Evolutionary conservation across 2,113 vertebrate species (phyloP).

Genomic region (Corythaixoides concolor): DNA sequence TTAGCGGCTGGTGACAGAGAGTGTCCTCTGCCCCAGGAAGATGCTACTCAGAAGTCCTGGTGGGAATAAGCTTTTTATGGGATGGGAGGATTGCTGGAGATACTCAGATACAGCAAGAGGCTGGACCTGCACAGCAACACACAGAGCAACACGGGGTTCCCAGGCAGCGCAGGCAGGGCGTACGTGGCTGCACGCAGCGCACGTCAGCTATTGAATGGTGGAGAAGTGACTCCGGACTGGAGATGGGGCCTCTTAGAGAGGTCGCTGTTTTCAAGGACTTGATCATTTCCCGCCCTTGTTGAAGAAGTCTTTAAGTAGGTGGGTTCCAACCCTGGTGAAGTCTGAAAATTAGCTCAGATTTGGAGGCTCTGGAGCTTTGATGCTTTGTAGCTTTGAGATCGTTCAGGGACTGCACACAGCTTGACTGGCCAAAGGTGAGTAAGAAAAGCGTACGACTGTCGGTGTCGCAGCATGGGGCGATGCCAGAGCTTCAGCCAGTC

Average conservation of each 20-base stretch:
- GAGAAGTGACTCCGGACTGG: neutral
- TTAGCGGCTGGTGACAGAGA: neutral
- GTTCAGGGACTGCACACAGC: neutral
- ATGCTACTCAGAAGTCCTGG: neutral
- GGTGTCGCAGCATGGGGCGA: rapidly evolving
- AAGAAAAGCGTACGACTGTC: too few species aligned
- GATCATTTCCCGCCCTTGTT: neutral
- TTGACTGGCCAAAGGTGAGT: neutral
- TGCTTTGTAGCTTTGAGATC: neutral
- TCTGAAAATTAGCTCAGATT: neutral
- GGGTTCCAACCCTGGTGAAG: neutral
- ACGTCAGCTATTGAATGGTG: rapidly evolving
- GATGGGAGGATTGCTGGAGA: neutral
- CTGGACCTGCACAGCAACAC: rapidly evolving
- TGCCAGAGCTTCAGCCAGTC: neutral
- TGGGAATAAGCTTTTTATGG: neutral
- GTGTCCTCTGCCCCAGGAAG: rapidly evolving
- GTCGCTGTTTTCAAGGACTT: neutral
- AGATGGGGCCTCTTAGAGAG: neutral
- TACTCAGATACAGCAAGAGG: neutral
- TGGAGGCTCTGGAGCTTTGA: neutral
- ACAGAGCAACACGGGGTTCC: rapidly evolving
- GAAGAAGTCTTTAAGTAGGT: neutral
- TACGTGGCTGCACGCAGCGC: rapidly evolving
- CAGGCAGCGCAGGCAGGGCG: neutral